Percentiles rank a stretch among this genome's conserved stretches.
Evolutionary conservation across 2,888 invertebrate species (phyloP).

Genomic region (Myathropa florea): DNA sequence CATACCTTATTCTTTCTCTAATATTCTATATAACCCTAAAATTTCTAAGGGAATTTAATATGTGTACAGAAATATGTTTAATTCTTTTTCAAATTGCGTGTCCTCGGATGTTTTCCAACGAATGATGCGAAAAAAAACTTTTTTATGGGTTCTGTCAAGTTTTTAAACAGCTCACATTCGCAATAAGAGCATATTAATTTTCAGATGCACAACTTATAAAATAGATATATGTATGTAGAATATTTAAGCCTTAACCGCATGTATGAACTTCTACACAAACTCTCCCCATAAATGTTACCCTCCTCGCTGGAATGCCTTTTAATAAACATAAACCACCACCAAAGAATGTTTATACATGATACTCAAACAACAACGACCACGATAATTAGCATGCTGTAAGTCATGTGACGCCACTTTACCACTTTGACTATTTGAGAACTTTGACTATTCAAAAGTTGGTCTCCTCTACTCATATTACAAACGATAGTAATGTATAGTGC

Average conservation of each 20-base stretch:
- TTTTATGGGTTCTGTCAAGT: background rate
- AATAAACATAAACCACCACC: slow-evolving; percentile 1
- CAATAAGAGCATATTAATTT: background rate
- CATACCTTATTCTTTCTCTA: too few species aligned
- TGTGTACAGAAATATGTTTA: too few species aligned
- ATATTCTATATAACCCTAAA: too few species aligned
- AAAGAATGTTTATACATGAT: slow-evolving; percentile 13
- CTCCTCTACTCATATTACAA: background rate
- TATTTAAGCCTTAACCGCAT: background rate
- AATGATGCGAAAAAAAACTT: too few species aligned
- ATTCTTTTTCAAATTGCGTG: too few species aligned
- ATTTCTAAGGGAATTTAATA: too few species aligned
- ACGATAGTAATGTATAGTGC: background rate
- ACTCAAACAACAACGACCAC: slow-evolving; percentile 35
- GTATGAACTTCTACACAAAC: background rate
- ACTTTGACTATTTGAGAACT: slow-evolving; percentile 43
- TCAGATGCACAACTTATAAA: background rate
- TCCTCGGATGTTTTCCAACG: too few species aligned
- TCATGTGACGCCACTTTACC: slow-evolving; percentile 36
- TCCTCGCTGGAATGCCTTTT: background rate
- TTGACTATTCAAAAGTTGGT: slow-evolving; percentile 28
- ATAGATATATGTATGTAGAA: background rate
- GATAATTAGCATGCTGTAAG: slow-evolving; percentile 43
- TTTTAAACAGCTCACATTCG: background rate
- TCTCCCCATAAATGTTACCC: background rate